Evolutionary conservation across 2,888 invertebrate species (phyloP).

Genomic region (Sinohyriopsis cumingii): DNA sequence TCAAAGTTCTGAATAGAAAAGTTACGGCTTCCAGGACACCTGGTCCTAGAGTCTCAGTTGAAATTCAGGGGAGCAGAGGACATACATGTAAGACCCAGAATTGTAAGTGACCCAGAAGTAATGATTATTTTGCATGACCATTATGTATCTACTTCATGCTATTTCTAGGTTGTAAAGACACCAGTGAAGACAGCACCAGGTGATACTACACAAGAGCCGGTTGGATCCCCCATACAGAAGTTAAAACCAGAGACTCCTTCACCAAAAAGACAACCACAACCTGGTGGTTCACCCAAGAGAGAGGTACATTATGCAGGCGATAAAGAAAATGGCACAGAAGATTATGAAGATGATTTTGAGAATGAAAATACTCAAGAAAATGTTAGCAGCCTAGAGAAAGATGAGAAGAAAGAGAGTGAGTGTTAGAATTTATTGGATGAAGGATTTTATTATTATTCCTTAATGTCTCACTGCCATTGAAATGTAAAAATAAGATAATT

Average conservation of each 20-base stretch:
- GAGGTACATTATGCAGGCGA: conserved; percentile 3
- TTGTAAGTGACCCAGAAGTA: too few relatives aligned
- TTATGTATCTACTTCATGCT: neutral
- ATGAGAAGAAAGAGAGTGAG: conserved; percentile 33
- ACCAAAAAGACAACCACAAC: conserved; percentile 1
- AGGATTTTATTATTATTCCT: neutral
- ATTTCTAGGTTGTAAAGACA: conserved; percentile 44
- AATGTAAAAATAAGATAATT: neutral
- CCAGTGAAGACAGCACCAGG: conserved; percentile 43
- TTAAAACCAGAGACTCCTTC: conserved; percentile 15
- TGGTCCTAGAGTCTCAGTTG: too few relatives aligned
- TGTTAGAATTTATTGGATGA: neutral
- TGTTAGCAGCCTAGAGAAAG: conserved; percentile 51
- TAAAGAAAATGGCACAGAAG: conserved; percentile 22
- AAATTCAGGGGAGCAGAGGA: too few relatives aligned
- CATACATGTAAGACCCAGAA: too few relatives aligned
- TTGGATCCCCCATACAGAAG: conserved; percentile 30
- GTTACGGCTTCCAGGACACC: too few relatives aligned
- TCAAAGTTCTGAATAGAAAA: too few relatives aligned
- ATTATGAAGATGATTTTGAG: conserved; percentile 58
- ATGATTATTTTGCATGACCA: too few relatives aligned
- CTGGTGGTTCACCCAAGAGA: conserved; percentile 8
- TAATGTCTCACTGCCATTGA: neutral
- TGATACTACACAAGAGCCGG: conserved; percentile 20
- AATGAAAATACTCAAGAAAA: conserved; percentile 54